A percentile compares a stretch with the other conserved stretches of the same genome.
These are phyloP conservation scores for Drepanosiphum platanoidis DNA, from an alignment of 2,888 invertebrate species.

Conservation along the genomic window DNA sequence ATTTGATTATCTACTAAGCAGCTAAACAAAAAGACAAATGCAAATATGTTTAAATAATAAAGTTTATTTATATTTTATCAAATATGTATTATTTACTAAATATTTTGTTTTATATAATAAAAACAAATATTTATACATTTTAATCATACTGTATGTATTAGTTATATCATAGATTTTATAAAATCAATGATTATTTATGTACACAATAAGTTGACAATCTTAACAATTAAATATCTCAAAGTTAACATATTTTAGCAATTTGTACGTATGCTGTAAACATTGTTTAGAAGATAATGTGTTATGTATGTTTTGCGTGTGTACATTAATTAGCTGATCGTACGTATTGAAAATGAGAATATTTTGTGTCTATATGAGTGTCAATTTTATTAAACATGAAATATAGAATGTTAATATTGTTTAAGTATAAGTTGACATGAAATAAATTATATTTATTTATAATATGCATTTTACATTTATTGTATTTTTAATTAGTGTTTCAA, in stretches of 20 bases:
- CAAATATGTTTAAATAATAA: slow-evolving; percentile 1
- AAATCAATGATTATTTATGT: neutral
- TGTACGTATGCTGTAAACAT: neutral
- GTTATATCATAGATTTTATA: neutral
- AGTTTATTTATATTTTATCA: slow-evolving; percentile 9
- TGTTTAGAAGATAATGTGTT: slow-evolving; percentile 15
- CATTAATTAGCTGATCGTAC: slow-evolving; percentile 25
- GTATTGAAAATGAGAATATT: slow-evolving; percentile 23
- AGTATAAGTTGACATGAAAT: slow-evolving; percentile 37
- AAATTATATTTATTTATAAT: slow-evolving; percentile 48
- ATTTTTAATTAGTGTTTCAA: neutral
- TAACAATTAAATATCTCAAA: slow-evolving; percentile 18
- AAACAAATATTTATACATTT: slow-evolving; percentile 25
- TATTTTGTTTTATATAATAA: slow-evolving; percentile 27
- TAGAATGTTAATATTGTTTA: slow-evolving; percentile 39
- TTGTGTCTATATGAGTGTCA: slow-evolving; percentile 20
- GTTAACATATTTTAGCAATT: slow-evolving; percentile 20
- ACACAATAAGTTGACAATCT: slow-evolving; percentile 51
- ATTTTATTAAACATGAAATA: slow-evolving; percentile 23
- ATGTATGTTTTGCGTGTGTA: neutral
- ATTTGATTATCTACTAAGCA: neutral
- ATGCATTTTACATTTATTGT: neutral
- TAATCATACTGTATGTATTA: slow-evolving; percentile 36
- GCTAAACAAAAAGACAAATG: neutral
- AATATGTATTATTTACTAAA: slow-evolving; percentile 11